Evolutionary conservation across 1,140 invertebrate species (phyloP).

Genomic region (Papilio polytes): DNA sequence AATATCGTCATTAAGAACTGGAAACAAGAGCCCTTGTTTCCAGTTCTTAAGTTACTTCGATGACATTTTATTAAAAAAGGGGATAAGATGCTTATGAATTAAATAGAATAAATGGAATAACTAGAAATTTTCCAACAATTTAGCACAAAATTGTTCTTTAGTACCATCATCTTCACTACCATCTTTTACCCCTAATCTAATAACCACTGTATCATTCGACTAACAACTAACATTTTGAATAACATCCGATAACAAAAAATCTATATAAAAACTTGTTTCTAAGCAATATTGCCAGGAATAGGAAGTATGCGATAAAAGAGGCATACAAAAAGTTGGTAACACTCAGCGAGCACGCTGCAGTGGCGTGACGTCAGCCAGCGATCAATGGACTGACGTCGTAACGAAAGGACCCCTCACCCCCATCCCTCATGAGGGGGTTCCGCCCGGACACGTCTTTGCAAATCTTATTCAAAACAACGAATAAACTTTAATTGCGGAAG

Average conservation of each 20-base stretch:
- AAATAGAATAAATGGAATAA: too few relatives aligned
- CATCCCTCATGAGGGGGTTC: slow-evolving; percentile 35
- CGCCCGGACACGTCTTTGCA: slow-evolving; percentile 1
- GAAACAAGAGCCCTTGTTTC: too few relatives aligned
- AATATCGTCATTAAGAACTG: too few relatives aligned
- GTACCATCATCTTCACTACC: too few relatives aligned
- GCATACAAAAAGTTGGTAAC: slow-evolving; percentile 1
- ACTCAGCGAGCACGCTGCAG: slow-evolving; percentile 49
- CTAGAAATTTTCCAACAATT: too few relatives aligned
- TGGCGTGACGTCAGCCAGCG: slow-evolving; percentile 60
- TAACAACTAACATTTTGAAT: too few relatives aligned
- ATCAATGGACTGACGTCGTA: slow-evolving; percentile 66
- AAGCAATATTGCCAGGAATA: slow-evolving; percentile 3
- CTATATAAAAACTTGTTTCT: slow-evolving; percentile 4
- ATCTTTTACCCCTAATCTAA: neutral
- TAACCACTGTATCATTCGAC: neutral
- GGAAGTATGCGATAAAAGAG: slow-evolving; percentile 40
- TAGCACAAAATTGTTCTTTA: too few relatives aligned
- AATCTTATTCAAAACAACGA: slow-evolving; percentile 24
- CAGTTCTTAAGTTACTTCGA: too few relatives aligned
- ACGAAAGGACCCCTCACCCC: slow-evolving; percentile 30
- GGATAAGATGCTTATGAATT: too few relatives aligned
- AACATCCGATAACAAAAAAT: neutral
- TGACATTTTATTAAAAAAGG: too few relatives aligned
- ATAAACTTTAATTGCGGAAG: slow-evolving; percentile 26